A percentile compares a stretch with the other conserved stretches of the same genome.
Evolutionary conservation across 2,113 vertebrate genomes (phyloP).

Genomic region (Donacobius atricapilla): DNA sequence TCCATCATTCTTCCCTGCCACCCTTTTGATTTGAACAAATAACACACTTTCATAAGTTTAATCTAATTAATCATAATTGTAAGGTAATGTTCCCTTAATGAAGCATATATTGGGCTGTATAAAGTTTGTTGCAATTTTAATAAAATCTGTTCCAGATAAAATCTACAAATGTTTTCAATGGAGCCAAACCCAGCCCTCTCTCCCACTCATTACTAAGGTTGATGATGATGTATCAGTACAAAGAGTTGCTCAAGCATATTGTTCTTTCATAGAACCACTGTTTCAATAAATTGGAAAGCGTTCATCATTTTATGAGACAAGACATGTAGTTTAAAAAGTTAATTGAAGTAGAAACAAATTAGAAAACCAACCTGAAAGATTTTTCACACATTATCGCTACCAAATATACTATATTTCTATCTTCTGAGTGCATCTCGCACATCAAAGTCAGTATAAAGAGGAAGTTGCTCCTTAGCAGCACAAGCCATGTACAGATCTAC

Average conservation of each 20-base stretch:
- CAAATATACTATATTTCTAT: not conserved
- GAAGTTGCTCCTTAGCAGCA: not conserved
- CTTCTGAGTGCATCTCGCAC: not conserved
- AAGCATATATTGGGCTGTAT: conserved; percentile 86
- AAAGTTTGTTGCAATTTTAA: conserved; percentile 86
- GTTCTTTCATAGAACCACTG: conserved; percentile 76
- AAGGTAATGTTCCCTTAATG: conserved; percentile 96
- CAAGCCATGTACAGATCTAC: not conserved
- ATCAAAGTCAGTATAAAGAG: not conserved
- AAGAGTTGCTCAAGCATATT: conserved; percentile 56
- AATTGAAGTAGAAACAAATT: conserved; percentile 59
- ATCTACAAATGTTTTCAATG: conserved; percentile 75
- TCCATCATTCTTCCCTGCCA: conserved; percentile 86
- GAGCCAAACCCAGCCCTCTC: conserved; percentile 44
- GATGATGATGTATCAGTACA: conserved; percentile 66
- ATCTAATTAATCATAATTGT: conserved; percentile 97
- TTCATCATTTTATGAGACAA: conserved; percentile 73
- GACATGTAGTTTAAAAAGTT: conserved; percentile 55
- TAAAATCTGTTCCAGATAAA: conserved; percentile 79
- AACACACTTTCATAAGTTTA: conserved; percentile 93
- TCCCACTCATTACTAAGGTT: conserved; percentile 21
- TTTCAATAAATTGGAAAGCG: conserved; percentile 84
- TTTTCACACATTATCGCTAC: not conserved
- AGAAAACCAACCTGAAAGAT: conserved; percentile 22
- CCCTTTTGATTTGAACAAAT: conserved; percentile 85